Percentiles rank a stretch among this genome's conserved stretches.
phyloP scores from a whole-genome alignment of 2,113 vertebrate species.

The Tursiops truncatus region DNA sequence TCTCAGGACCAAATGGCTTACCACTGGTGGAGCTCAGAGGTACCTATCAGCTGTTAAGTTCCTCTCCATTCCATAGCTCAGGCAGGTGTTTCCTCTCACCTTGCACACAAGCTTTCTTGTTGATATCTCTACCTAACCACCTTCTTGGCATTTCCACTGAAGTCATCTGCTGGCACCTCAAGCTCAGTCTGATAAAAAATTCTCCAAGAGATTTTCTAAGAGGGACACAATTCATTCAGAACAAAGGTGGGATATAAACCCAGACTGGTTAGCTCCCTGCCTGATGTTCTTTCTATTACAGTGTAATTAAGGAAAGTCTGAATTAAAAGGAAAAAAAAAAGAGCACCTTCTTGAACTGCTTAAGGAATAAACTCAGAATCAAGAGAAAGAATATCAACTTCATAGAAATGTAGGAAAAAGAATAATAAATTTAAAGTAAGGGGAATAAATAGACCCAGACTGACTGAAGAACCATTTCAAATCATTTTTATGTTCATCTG shows the following conservation, averaged over 20 bases:
- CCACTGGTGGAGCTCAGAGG: not conserved
- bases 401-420: not conserved
- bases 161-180: not conserved
- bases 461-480: not conserved
- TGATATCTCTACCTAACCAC: not conserved
- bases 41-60: not conserved
- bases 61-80: not conserved
- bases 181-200: not conserved
- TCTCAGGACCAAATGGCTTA: not conserved
- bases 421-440: not conserved
- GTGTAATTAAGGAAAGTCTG: not conserved
- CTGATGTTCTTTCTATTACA: not conserved
- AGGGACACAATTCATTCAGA: not conserved
- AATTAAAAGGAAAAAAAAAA: slow-evolving; percentile 30
- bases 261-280: not conserved
- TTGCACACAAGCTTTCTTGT: not conserved
- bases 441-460: not conserved
- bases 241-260: not conserved
- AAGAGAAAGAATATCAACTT: not conserved
- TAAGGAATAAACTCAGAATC: not conserved
- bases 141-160: not conserved
- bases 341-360: not conserved
- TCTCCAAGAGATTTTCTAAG: not conserved
- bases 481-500: not conserved
- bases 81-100: not conserved